phyloP scores from a whole-genome alignment of 2,113 vertebrate genomes.

The Nerophis lumbriciformis region DNA sequence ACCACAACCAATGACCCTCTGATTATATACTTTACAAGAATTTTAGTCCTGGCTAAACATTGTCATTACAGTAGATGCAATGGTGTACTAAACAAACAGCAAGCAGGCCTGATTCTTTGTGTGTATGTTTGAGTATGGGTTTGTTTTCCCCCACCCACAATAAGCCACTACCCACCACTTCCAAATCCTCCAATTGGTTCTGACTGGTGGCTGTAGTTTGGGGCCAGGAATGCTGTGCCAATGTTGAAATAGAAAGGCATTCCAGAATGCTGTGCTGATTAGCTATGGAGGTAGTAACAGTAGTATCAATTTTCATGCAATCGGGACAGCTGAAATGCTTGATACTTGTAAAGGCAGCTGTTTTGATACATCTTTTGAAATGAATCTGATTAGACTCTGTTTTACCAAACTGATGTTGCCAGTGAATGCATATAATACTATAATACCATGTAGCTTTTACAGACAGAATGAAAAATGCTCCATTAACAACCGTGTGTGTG shows the following conservation, averaged over 20 bases:
- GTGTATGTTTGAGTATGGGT: not conserved
- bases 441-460: not conserved
- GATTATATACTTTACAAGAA: not conserved
- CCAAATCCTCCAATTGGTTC: not conserved
- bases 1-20: not conserved
- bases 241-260: slow-evolving; percentile 2
- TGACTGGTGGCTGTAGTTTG: not conserved
- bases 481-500: not conserved
- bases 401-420: not conserved
- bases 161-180: not conserved
- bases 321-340: slow-evolving; percentile 5
- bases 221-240: not conserved
- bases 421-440: not conserved
- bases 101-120: not conserved
- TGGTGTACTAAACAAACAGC: not conserved
- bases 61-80: not conserved
- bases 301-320: not conserved
- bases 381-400: not conserved
- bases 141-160: not conserved
- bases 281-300: slow-evolving; percentile 2
- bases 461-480: not conserved
- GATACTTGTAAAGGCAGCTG: not conserved
- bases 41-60: not conserved
- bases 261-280: slow-evolving; percentile 3
- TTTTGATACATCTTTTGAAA: not conserved